These are phyloP conservation scores for Epinotia nisella DNA, from an alignment of 2,888 invertebrate species.

Conservation along the genomic window DNA sequence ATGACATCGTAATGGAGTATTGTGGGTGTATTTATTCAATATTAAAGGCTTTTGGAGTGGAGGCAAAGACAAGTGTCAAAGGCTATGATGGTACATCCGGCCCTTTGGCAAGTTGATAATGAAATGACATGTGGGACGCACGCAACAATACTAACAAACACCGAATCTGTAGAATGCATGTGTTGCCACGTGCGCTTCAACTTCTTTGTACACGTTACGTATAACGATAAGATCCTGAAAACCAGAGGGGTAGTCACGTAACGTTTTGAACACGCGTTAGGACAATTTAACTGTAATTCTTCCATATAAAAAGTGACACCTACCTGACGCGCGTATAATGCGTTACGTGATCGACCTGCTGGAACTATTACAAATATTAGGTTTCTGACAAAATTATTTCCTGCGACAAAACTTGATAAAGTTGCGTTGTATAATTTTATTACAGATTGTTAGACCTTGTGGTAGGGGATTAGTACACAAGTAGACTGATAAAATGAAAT, in stretches of 20 bases:
- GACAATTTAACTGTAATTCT: too few relatives aligned
- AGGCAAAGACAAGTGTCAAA: conserved; percentile 70
- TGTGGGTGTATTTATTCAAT: conserved; percentile 76
- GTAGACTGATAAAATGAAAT: too few relatives aligned
- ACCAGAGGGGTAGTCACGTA: too few relatives aligned
- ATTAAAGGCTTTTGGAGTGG: conserved; percentile 66
- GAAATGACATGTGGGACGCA: conserved; percentile 50
- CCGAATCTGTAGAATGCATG: background rate
- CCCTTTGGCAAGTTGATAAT: conserved; percentile 61
- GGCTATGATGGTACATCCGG: conserved; percentile 65
- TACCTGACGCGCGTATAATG: too few relatives aligned
- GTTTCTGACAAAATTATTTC: too few relatives aligned
- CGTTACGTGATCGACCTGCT: too few relatives aligned
- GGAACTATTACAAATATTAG: background rate
- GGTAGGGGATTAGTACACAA: too few relatives aligned
- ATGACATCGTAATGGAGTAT: conserved; percentile 61
- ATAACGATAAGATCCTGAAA: background rate
- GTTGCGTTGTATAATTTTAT: background rate
- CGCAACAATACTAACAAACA: conserved; percentile 21
- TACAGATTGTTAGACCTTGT: too few relatives aligned
- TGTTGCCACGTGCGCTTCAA: background rate
- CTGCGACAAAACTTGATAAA: background rate
- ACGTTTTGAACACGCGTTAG: too few relatives aligned
- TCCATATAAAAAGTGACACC: too few relatives aligned
- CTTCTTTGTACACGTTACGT: background rate